These are phyloP conservation scores for Callyntrura sp. DNA, from an alignment of 2,888 invertebrate genomes.

Conservation along the genomic window DNA sequence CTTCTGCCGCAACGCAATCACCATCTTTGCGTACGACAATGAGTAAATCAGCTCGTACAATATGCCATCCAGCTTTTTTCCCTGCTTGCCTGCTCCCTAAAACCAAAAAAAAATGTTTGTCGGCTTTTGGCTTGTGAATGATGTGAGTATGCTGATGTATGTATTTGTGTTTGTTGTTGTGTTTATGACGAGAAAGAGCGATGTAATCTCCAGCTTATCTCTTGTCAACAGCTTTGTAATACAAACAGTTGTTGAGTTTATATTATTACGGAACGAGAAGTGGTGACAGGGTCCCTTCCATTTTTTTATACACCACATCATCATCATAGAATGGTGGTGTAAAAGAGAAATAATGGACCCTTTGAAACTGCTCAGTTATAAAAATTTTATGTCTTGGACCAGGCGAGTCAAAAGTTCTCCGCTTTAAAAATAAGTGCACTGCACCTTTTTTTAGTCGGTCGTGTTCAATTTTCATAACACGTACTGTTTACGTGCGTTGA, in stretches of 20 bases:
- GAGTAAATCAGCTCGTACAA: not conserved
- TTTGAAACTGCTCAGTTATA: no score
- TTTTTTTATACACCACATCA: not conserved
- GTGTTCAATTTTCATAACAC: not conserved
- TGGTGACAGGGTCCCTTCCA: not conserved
- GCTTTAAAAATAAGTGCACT: not conserved
- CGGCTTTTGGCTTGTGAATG: slow-evolving; percentile 63
- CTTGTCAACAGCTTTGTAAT: slow-evolving; percentile 79
- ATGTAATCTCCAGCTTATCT: slow-evolving; percentile 77
- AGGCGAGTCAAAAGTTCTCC: no score
- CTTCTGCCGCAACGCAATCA: not conserved
- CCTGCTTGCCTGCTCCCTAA: slow-evolving; percentile 16
- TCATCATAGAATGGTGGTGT: not conserved
- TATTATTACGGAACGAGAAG: not conserved
- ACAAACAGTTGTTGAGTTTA: slow-evolving; percentile 56
- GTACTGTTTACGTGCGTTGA: not conserved
- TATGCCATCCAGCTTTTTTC: not conserved
- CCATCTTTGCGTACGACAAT: not conserved
- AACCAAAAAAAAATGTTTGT: slow-evolving; percentile 49
- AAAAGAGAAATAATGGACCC: no score
- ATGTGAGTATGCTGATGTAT: slow-evolving; percentile 32
- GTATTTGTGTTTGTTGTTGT: slow-evolving; percentile 3
- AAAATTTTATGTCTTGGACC: no score
- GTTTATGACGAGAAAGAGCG: not conserved
- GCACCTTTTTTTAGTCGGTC: not conserved